Conservation (phyloP, 2,888 invertebrate genomes). For the Celastrina argiolus region DNA sequence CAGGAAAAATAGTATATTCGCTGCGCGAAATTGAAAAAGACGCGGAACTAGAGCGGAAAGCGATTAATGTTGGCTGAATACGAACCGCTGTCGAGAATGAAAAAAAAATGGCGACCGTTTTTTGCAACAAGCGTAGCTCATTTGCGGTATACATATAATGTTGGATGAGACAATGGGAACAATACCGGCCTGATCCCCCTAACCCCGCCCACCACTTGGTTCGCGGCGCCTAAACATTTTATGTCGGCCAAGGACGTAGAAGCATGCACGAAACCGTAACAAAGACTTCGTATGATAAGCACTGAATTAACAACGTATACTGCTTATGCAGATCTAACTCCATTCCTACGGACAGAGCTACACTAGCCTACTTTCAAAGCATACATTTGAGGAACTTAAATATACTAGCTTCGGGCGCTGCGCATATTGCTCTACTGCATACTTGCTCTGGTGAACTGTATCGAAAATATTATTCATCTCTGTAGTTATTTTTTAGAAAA, state of each 20-base stretch:
- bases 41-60: conserved; percentile 28
- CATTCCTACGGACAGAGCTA: neutral
- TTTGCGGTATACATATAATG: conserved; percentile 34
- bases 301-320: conserved; percentile 28
- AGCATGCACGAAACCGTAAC: conserved; percentile 27
- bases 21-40: conserved; percentile 21
- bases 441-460: neutral
- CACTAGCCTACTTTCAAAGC: conserved; percentile 29
- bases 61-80: conserved; percentile 29
- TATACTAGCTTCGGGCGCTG: conserved; percentile 2
- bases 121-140: conserved; percentile 33
- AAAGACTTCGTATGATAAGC: conserved; percentile 32
- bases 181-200: conserved; percentile 54
- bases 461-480: neutral
- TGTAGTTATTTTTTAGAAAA: no score
- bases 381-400: neutral
- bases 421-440: neutral
- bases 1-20: neutral
- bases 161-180: conserved; percentile 48
- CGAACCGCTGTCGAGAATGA: conserved; percentile 28
- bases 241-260: conserved; percentile 59
- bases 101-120: conserved; percentile 28
- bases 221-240: conserved; percentile 57
- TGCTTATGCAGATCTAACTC: conserved; percentile 28
- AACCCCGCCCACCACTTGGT: conserved; percentile 43